Evolutionary conservation across 2,797 vertebrate genomes (phyloP).

Genomic region (Gymnocypris eckloni): DNA sequence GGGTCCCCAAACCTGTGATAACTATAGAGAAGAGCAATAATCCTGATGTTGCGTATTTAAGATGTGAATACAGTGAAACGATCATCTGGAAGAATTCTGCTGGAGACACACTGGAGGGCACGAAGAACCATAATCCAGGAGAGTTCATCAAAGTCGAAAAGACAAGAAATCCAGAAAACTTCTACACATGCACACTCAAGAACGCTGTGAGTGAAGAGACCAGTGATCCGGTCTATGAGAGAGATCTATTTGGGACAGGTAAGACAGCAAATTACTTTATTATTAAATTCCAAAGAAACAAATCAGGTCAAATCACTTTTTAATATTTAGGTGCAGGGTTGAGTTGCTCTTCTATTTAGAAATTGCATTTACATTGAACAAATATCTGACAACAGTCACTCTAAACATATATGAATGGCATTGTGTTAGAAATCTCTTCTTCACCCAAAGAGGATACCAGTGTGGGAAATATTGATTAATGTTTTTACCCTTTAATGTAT

Average conservation of each 20-base stretch:
- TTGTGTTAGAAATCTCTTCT: background rate
- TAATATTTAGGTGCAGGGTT: too few species aligned
- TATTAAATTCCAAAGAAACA: too few species aligned
- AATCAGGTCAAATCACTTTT: too few species aligned
- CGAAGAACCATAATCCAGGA: accelerated
- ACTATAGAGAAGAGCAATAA: accelerated
- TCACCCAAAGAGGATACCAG: too few species aligned
- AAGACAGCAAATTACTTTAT: background rate
- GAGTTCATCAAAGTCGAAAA: background rate
- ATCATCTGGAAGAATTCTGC: background rate
- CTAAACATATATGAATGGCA: background rate
- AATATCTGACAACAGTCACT: background rate
- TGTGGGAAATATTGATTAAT: too few species aligned
- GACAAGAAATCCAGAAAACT: background rate
- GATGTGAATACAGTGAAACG: background rate
- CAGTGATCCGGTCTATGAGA: background rate
- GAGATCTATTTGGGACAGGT: background rate
- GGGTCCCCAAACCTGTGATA: background rate
- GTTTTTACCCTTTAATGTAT: too few species aligned
- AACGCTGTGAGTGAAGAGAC: accelerated
- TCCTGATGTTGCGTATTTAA: background rate
- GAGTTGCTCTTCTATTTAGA: background rate
- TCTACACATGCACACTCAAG: background rate
- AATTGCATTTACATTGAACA: background rate
- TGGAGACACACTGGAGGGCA: background rate